These are phyloP conservation scores for Eptesicus fuscus DNA, from an alignment of 2,113 vertebrate species.

Conservation along the genomic window DNA sequence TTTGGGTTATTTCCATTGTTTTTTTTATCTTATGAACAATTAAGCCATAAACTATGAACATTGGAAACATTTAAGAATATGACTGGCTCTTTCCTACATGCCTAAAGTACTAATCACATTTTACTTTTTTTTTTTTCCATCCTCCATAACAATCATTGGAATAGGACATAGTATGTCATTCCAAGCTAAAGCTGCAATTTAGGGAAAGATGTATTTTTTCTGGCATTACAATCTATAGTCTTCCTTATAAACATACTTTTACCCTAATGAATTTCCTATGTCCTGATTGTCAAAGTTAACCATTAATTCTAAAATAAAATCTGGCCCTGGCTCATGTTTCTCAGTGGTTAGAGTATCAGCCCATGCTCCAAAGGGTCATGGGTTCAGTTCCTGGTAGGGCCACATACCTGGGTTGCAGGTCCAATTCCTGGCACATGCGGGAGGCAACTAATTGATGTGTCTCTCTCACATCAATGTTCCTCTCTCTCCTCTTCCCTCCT, in stretches of 20 bases:
- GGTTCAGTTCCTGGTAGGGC: too few species aligned
- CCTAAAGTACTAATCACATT: not conserved
- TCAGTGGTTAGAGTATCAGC: too few species aligned
- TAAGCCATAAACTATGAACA: not conserved
- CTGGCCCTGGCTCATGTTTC: too few species aligned
- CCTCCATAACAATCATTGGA: not conserved
- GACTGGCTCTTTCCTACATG: not conserved
- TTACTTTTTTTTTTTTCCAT: not conserved
- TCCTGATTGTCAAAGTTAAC: not conserved
- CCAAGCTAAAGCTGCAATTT: not conserved
- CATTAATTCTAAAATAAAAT: not conserved
- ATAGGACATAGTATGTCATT: not conserved
- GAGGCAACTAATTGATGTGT: too few species aligned
- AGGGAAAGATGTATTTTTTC: not conserved
- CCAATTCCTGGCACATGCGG: too few species aligned
- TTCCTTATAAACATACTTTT: not conserved
- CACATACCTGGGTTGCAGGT: too few species aligned
- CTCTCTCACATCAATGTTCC: too few species aligned
- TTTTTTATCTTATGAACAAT: not conserved
- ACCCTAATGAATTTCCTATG: not conserved
- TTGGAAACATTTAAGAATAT: not conserved
- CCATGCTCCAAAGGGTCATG: too few species aligned
- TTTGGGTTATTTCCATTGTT: not conserved
- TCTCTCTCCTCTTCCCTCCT: too few species aligned
- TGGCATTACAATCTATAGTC: not conserved